Base-by-base conservation (phyloP, 2,113 vertebrate species). In the Toxotes jaculatrix region DNA sequence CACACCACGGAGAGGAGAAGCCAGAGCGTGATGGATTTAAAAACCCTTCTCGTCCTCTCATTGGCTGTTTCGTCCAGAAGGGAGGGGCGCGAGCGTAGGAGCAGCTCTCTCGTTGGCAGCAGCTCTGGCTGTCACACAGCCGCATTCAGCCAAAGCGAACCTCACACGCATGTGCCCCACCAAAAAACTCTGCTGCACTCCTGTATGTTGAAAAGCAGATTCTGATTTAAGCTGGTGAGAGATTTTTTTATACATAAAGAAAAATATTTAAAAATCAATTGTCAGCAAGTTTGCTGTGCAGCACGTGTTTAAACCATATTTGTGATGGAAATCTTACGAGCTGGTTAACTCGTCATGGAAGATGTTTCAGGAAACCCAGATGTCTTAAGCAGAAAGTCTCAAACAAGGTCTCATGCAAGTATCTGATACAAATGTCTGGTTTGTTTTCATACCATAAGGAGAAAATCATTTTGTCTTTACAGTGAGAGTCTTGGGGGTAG, bases 1-100 rank as follows among this genome's bases (percentile, higher is more conserved):
- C 13, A 31, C 43, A 1, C 19, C 3, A 38, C 9, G 0, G 4
- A 19, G 5, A 1, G 0, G 7, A 0, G 5, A 1, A 1, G 17
- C 17, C 32, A 7, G 19, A 65, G 57, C 68, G 5, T 80, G 89
- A 62, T 49, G 64, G 77, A 84, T 93, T 94, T 90, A 92, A 93
- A 93, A 94, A 86, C 5, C 49, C 2, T 34, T 1, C 67, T 0
- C 7, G 23, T 2, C 31, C 45, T 80, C 62, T 76, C 57, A 92
- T 93, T 94, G 92, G 92, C 60, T 82, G 53, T 5, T 86, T 23
- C 2, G 0, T 32, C 5, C 21, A 3, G 4, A n/a, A 1, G 53
- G 83, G 88, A 3, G 74, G 57, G 12, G 63, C 53, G 8, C 13
- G 1, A 47, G 47, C 32, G 1, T 19, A 14, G 62, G 59, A 38